A percentile compares a stretch with the other conserved stretches of the same genome.
phyloP scores from a whole-genome alignment of 2,888 invertebrate species.

The Drosophila setosimentum region DNA sequence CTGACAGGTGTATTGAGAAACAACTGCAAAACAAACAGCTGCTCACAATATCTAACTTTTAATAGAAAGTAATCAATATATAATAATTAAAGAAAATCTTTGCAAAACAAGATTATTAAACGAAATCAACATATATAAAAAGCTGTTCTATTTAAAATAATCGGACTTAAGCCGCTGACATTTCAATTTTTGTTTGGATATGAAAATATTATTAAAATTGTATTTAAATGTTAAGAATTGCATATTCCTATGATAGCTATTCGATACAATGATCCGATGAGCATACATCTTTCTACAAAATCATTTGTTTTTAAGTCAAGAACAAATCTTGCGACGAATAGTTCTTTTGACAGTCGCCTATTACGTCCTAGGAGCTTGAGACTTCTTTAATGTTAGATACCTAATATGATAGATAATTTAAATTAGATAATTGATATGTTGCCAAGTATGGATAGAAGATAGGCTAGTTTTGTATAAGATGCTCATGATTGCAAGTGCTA shows the following conservation, averaged over 20 bases:
- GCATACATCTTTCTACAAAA: not conserved
- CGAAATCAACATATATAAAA: not conserved
- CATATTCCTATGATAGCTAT: not conserved
- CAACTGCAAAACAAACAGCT: not conserved
- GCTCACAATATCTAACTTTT: not conserved
- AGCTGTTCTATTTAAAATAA: not conserved
- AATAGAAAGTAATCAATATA: not conserved
- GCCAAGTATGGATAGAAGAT: not conserved
- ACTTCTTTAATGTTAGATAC: not conserved
- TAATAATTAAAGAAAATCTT: not conserved
- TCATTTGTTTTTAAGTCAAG: not conserved
- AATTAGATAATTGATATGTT: too few relatives aligned
- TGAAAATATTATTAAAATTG: not conserved
- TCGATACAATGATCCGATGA: not conserved
- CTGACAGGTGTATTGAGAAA: not conserved
- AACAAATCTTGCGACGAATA: not conserved
- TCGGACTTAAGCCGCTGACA: too few relatives aligned
- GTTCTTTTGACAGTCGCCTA: too few relatives aligned
- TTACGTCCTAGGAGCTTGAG: not conserved
- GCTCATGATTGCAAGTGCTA: not conserved
- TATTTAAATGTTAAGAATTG: not conserved
- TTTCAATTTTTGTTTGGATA: too few relatives aligned
- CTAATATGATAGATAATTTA: too few relatives aligned
- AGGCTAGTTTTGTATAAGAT: not conserved
- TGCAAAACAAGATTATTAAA: not conserved